phyloP scores from a whole-genome alignment of 2,797 vertebrate genomes.

The Caiman crocodilus region DNA sequence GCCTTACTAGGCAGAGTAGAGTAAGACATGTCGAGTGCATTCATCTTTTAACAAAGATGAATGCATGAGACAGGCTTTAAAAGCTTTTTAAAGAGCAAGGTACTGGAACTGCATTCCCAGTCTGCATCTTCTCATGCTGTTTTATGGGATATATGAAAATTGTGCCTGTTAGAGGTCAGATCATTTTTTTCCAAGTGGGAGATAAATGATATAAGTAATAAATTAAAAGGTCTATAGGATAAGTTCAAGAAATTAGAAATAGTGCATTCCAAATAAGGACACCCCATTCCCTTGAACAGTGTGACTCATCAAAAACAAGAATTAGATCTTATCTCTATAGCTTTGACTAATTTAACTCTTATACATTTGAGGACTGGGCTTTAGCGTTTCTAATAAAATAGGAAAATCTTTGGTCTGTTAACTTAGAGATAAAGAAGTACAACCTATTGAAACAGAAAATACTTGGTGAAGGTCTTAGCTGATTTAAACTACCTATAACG shows the following conservation, averaged over 20 bases:
- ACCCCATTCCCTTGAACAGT: conserved; percentile 38
- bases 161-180: conserved; percentile 81
- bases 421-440: neutral
- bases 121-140: conserved; percentile 77
- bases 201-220: conserved; percentile 69
- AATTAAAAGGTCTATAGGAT: conserved; percentile 68
- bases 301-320: conserved; percentile 71
- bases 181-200: conserved; percentile 68
- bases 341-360: conserved; percentile 23
- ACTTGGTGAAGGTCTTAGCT: neutral
- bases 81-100: conserved; percentile 82
- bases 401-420: neutral
- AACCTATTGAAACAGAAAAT: conserved; percentile 11
- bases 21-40: conserved; percentile 72
- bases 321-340: conserved; percentile 40
- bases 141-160: conserved; percentile 78
- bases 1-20: conserved; percentile 56
- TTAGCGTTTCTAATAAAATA: conserved; percentile 1
- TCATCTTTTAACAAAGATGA: conserved; percentile 80
- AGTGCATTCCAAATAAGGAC: conserved; percentile 54
- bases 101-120: conserved; percentile 80
- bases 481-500: neutral
- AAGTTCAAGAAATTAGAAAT: conserved; percentile 72
- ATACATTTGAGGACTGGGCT: conserved; percentile 2
- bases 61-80: conserved; percentile 78